Percentiles rank a stretch among this genome's conserved stretches.
Conservation (phyloP, 2,113 vertebrate genomes). For the Alosa alosa region DNA sequence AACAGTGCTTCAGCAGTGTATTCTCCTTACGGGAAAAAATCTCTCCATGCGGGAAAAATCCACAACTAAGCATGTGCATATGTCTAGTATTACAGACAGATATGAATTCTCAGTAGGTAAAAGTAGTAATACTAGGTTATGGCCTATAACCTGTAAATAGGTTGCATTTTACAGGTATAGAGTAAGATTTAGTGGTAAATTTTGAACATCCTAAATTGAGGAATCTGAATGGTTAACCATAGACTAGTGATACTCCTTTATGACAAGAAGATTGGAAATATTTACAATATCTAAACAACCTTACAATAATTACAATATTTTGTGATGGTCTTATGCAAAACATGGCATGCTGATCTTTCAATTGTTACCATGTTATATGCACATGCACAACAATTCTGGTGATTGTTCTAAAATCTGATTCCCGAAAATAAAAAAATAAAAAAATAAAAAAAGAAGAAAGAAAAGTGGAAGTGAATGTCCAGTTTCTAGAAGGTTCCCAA, state of each 20-base stretch:
- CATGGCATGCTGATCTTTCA: background rate
- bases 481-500: background rate
- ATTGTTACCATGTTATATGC: conserved; percentile 3
- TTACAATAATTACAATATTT: background rate
- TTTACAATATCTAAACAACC: background rate
- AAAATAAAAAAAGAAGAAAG: background rate
- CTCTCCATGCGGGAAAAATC: conserved; percentile 28
- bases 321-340: background rate
- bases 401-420: background rate
- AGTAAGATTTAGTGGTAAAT: background rate
- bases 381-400: conserved; percentile 9
- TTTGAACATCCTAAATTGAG: background rate
- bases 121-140: background rate
- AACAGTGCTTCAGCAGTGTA: conserved; percentile 70
- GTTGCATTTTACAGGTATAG: background rate
- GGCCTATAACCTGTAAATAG: background rate
- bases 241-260: background rate
- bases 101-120: background rate
- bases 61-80: conserved; percentile 36
- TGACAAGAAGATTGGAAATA: background rate
- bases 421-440: background rate
- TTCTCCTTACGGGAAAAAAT: conserved; percentile 37
- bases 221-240: background rate
- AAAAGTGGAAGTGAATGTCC: background rate
- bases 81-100: background rate